These are phyloP conservation scores for Ceratina calcarata DNA, from an alignment of 1,140 invertebrate genomes.

Conservation along the genomic window DNA sequence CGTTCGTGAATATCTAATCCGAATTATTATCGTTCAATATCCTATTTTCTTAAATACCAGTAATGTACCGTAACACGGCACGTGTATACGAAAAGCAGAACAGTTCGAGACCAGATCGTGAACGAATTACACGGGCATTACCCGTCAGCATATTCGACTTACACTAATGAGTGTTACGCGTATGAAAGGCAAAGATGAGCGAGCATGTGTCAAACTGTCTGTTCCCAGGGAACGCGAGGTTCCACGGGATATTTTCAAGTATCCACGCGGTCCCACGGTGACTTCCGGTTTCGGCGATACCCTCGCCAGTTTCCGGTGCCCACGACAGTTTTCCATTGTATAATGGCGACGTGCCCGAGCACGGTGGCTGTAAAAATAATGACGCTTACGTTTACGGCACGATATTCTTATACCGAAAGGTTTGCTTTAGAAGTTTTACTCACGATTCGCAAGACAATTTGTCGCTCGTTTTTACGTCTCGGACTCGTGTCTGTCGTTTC, in stretches of 20 bases:
- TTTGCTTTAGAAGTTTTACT: neutral
- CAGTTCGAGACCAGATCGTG: too few species aligned
- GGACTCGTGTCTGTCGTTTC: neutral
- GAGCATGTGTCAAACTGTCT: conserved; percentile 27
- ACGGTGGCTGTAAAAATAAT: conserved; percentile 15
- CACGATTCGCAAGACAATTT: conserved; percentile 7
- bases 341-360: neutral
- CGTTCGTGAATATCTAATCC: conserved; percentile 41
- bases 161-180: neutral
- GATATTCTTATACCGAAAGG: neutral
- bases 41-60: conserved; percentile 1
- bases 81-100: neutral
- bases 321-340: conserved; percentile 54
- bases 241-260: conserved; percentile 50
- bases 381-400: neutral
- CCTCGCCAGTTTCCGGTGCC: conserved; percentile 43
- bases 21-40: conserved; percentile 9
- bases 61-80: neutral
- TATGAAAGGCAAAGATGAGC: neutral
- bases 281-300: conserved; percentile 55
- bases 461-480: neutral
- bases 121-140: too few species aligned
- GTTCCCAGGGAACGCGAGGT: conserved; percentile 49
- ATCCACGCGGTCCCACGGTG: conserved; percentile 53
- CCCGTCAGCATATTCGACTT: too few species aligned